phyloP scores from a whole-genome alignment of 2,797 vertebrate genomes.

The Balearica regulorum region DNA sequence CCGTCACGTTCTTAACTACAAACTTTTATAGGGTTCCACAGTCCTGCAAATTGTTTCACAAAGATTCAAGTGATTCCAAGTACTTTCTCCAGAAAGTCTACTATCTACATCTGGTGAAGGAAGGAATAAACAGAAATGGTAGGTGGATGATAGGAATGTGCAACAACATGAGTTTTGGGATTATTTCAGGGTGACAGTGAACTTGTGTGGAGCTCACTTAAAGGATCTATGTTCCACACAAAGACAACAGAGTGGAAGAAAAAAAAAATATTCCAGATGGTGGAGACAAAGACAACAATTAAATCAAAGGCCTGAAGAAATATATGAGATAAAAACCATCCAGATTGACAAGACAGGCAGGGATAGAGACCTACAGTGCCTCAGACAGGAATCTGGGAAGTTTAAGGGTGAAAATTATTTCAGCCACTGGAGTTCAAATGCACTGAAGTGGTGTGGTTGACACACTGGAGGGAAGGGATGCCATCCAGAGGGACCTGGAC shows the following conservation, averaged over 20 bases:
- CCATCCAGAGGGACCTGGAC: no score
- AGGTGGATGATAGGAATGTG: background rate
- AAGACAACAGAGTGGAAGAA: background rate
- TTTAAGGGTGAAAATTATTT: background rate
- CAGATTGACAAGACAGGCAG: background rate
- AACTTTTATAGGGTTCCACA: background rate
- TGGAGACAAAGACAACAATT: background rate
- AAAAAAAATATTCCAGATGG: background rate
- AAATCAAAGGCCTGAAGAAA: background rate
- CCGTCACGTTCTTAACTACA: background rate
- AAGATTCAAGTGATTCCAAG: background rate
- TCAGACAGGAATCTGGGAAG: background rate
- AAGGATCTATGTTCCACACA: background rate
- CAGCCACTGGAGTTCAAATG: background rate
- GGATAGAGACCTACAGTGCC: background rate
- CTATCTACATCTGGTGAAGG: background rate
- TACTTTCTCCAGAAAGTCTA: background rate
- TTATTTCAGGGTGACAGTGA: background rate
- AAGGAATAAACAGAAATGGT: background rate
- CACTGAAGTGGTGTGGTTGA: background rate
- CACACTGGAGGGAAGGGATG: no score
- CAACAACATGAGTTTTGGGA: background rate
- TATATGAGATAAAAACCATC: background rate
- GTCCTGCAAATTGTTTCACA: background rate
- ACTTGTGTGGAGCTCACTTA: background rate